Evolutionary conservation across 2,113 vertebrate species (phyloP).

Genomic region (Zeus faber): DNA sequence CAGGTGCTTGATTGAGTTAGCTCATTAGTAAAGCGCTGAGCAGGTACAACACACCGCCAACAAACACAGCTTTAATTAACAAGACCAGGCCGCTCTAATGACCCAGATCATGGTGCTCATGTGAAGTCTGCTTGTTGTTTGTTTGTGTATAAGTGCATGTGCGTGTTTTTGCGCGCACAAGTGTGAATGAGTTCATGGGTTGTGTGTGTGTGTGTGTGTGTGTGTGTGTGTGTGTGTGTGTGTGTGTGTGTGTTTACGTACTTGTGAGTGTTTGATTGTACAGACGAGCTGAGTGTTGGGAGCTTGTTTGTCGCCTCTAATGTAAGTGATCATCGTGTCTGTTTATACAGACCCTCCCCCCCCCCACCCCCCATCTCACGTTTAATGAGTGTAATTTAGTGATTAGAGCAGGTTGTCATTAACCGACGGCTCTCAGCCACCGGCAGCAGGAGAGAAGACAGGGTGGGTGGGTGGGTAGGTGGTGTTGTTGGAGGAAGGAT

Average conservation of each 20-base stretch:
- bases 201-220: background rate
- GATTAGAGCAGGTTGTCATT: conserved; percentile 14
- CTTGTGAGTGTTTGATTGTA: conserved; percentile 25
- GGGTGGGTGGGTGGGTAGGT: background rate
- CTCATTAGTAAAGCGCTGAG: conserved; percentile 69
- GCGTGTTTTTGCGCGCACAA: background rate
- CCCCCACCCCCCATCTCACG: background rate
- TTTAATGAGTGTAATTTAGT: conserved; percentile 1
- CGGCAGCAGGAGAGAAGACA: background rate
- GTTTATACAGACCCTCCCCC: conserved; percentile 24
- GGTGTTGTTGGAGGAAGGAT: no score
- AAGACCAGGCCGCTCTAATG: conserved; percentile 43
- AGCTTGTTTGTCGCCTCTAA: conserved; percentile 37
- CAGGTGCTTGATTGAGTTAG: conserved; percentile 66
- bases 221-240: background rate
- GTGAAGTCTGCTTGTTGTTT: conserved; percentile 12
- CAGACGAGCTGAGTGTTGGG: conserved; percentile 44
- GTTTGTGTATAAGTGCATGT: background rate
- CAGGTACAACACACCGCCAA: conserved; percentile 59
- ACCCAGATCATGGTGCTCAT: conserved; percentile 37
- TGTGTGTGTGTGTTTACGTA: conserved; percentile 11
- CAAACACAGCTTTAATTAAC: conserved; percentile 67
- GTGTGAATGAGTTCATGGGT: no score
- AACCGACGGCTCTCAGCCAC: conserved; percentile 6
- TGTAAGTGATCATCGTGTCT: conserved; percentile 29